A percentile compares a stretch with the other conserved stretches of the same genome.
Conservation (phyloP, 2,113 vertebrate genomes). For the Nanorana parkeri region DNA sequence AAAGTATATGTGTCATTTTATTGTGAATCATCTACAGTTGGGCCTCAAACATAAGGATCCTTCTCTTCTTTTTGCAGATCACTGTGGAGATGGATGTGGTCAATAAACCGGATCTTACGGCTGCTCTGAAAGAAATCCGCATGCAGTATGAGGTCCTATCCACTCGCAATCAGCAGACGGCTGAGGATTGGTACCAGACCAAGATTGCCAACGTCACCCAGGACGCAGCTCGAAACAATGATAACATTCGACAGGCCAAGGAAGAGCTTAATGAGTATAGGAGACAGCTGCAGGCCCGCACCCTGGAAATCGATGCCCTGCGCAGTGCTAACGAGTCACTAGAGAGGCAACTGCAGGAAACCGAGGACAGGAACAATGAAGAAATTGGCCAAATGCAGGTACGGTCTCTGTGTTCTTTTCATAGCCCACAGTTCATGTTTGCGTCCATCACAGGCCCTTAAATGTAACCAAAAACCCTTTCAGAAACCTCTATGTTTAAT, state of each 20-base stretch:
- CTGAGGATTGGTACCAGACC: conserved; percentile 80
- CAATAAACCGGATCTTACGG: conserved; percentile 74
- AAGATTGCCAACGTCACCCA: conserved; percentile 77
- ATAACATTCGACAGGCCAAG: conserved; percentile 78
- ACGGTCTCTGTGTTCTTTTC: conserved; percentile 10
- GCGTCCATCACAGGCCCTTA: too few relatives aligned
- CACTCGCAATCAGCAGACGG: conserved; percentile 76
- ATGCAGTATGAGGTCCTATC: conserved; percentile 79
- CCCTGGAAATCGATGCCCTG: conserved; percentile 79
- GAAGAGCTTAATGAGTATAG: conserved; percentile 85
- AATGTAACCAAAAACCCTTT: too few relatives aligned
- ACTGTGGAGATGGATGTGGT: conserved; percentile 69
- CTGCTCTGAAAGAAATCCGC: conserved; percentile 77
- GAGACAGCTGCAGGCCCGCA: conserved; percentile 76
- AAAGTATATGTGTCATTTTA: too few relatives aligned
- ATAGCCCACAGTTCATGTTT: background rate
- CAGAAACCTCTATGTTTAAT: too few relatives aligned
- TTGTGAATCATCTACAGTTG: background rate
- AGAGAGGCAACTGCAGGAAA: conserved; percentile 77
- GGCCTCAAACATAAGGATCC: background rate
- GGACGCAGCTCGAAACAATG: conserved; percentile 76
- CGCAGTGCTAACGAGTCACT: conserved; percentile 78
- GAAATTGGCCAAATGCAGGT: conserved; percentile 82
- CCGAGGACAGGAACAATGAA: conserved; percentile 77
- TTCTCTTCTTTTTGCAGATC: conserved; percentile 54